These are phyloP conservation scores for Enhydra lutris DNA, from an alignment of 2,113 vertebrate genomes.

Conservation along the genomic window DNA sequence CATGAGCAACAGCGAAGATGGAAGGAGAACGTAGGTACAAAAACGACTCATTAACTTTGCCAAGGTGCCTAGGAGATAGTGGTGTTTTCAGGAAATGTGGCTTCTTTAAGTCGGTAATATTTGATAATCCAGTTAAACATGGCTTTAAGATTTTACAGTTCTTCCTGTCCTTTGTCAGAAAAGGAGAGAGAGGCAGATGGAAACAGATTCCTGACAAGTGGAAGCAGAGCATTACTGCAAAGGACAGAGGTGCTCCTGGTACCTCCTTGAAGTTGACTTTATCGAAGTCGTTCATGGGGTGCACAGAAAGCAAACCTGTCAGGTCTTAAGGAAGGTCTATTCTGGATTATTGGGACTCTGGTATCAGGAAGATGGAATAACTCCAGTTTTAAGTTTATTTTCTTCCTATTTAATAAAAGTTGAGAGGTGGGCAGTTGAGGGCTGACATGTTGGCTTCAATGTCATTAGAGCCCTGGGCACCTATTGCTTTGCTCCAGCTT, in stretches of 20 bases:
- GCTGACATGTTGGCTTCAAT: not conserved
- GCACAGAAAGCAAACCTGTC: not conserved
- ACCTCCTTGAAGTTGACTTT: not conserved
- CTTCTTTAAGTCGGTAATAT: constrained; percentile 24
- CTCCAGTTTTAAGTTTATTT: not conserved
- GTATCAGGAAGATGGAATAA: not conserved
- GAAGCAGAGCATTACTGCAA: not conserved
- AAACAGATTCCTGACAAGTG: not conserved
- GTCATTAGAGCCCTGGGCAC: not conserved
- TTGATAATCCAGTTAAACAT: constrained; percentile 26
- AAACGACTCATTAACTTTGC: constrained; percentile 59
- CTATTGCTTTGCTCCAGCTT: not conserved
- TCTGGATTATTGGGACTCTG: not conserved
- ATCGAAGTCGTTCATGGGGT: not conserved
- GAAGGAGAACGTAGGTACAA: constrained; percentile 47
- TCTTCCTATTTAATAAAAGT: not conserved
- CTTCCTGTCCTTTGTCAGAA: not conserved
- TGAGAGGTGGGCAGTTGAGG: not conserved
- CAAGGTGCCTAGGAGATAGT: constrained; percentile 10
- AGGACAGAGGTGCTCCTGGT: not conserved
- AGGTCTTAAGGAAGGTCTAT: not conserved
- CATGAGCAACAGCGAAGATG: constrained; percentile 10
- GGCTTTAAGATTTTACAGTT: not conserved
- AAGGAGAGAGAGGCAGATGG: not conserved
- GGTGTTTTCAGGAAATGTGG: constrained; percentile 20